Conservation (phyloP, 2,797 vertebrate genomes). For the Sebastiscus tertius region DNA sequence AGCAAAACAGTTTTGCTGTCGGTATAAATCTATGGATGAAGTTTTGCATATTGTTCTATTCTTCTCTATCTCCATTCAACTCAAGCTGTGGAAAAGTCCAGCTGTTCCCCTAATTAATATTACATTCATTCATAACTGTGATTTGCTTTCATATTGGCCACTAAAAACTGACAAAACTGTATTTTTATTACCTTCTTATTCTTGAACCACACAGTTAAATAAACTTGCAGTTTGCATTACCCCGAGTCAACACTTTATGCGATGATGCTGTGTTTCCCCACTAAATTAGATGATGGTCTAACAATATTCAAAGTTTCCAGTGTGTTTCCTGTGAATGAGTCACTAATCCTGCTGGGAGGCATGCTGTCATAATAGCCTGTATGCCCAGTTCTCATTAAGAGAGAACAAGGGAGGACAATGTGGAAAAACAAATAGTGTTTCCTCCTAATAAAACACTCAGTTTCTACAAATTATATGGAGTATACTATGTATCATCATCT, state of each 20-base stretch:
- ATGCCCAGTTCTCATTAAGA: neutral
- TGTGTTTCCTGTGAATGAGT: constrained; percentile 42
- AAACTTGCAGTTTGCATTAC: neutral
- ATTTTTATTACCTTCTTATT: neutral
- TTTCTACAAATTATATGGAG: neutral
- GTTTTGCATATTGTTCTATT: neutral
- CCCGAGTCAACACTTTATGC: neutral
- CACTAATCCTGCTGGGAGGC: constrained; percentile 21
- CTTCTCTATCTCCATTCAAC: neutral
- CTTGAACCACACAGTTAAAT: neutral
- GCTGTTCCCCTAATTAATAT: neutral
- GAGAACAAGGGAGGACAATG: neutral
- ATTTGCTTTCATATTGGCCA: neutral
- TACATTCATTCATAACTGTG: neutral
- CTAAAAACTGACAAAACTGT: neutral
- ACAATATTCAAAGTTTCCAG: constrained; percentile 57
- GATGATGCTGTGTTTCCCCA: constrained; percentile 26
- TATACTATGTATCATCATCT: neutral
- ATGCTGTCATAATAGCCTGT: neutral
- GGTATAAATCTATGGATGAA: neutral
- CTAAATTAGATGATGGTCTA: neutral
- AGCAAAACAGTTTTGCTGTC: neutral
- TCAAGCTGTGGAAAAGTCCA: neutral
- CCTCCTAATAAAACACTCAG: neutral
- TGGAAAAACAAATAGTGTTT: neutral